Conservation (phyloP, 2,888 invertebrate genomes). For the Metacarcinus magister region DNA sequence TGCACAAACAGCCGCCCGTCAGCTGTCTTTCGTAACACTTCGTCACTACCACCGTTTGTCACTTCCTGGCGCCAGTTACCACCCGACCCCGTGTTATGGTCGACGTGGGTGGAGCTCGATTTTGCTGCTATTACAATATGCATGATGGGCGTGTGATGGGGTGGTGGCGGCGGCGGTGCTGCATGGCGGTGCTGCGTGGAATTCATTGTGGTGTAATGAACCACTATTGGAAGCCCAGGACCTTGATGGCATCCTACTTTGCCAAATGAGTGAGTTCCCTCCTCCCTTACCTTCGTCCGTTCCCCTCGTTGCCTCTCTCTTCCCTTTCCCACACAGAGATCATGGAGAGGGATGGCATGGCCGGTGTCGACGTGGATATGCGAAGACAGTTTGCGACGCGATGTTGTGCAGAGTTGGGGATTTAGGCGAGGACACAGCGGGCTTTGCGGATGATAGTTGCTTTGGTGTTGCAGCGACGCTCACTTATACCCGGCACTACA, state of each 20-base stretch:
- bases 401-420: conserved; percentile 18
- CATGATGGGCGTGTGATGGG: background rate
- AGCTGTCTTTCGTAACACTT: background rate
- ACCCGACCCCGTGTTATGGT: background rate
- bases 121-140: background rate
- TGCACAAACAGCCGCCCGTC: background rate
- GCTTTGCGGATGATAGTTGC: background rate
- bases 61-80: conserved; percentile 36
- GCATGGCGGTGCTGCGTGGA: background rate
- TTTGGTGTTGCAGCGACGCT: background rate
- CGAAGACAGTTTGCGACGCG: background rate
- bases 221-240: background rate
- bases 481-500: background rate
- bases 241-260: background rate
- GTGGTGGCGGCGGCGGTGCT: background rate
- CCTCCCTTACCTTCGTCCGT: background rate
- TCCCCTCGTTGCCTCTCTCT: background rate
- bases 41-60: background rate
- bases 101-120: background rate
- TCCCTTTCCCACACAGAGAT: background rate
- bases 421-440: background rate
- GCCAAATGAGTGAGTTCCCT: background rate
- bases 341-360: background rate
- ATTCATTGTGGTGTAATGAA: background rate
- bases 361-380: background rate